These are phyloP conservation scores for Pyrgilauda ruficollis DNA, from an alignment of 2,113 vertebrate genomes.

Conservation along the genomic window DNA sequence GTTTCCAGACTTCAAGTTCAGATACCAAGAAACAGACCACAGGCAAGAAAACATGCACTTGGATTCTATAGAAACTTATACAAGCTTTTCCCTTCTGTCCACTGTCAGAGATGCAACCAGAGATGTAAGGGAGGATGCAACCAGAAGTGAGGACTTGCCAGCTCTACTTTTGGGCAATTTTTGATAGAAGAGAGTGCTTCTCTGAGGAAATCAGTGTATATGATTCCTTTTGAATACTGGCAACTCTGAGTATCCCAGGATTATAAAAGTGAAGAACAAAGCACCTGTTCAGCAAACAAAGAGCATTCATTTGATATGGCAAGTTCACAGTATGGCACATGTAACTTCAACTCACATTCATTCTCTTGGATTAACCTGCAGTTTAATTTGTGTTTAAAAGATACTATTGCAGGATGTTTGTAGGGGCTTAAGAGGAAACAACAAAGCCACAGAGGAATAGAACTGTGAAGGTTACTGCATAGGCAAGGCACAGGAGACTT, in stretches of 20 bases:
- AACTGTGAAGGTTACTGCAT: not conserved
- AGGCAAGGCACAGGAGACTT: not conserved
- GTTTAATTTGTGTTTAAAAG: not conserved
- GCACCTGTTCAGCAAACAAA: not conserved
- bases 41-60: fast-evolving
- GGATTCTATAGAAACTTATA: not conserved
- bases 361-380: not conserved
- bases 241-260: not conserved
- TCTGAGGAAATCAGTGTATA: not conserved
- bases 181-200: not conserved
- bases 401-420: not conserved
- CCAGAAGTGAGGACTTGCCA: not conserved
- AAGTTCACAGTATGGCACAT: not conserved
- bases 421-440: not conserved
- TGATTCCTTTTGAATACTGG: not conserved
- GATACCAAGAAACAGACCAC: not conserved
- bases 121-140: not conserved
- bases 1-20: not conserved
- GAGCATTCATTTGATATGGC: not conserved
- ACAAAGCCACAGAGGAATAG: not conserved
- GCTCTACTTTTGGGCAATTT: not conserved
- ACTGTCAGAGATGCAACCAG: not conserved
- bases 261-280: not conserved
- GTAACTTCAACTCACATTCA: not conserved
- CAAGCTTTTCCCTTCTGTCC: not conserved